Percentiles rank a stretch among this genome's conserved stretches.
Conservation (phyloP, 2,888 invertebrate species). For the Drosophila leonis region DNA sequence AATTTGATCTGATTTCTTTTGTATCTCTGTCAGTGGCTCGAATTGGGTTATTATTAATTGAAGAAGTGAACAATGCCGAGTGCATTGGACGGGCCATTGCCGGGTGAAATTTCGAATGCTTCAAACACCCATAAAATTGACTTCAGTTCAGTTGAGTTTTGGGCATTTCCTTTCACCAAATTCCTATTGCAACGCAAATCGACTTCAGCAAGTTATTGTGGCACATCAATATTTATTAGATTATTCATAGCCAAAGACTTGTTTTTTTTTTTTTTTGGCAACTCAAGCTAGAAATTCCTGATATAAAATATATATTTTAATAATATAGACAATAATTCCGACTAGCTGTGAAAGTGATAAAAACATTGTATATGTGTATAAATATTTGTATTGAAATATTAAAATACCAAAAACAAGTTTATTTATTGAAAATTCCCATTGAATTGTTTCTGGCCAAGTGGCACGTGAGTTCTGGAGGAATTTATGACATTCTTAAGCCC, state of each 20-base stretch:
- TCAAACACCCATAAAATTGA: neutral
- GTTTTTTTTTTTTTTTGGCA: slow-evolving; percentile 27
- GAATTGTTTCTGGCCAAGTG: slow-evolving; percentile 15
- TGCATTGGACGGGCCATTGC: slow-evolving; percentile 33
- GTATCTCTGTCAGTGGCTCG: slow-evolving; percentile 7
- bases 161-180: slow-evolving; percentile 19
- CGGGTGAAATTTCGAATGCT: slow-evolving; percentile 29
- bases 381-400: neutral
- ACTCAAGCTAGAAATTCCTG: slow-evolving; percentile 51
- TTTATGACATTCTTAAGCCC: neutral
- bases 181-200: slow-evolving; percentile 8
- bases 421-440: slow-evolving; percentile 22
- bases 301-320: slow-evolving; percentile 35
- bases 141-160: slow-evolving; percentile 4
- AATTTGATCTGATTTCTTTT: slow-evolving; percentile 19
- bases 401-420: slow-evolving; percentile 19
- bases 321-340: slow-evolving; percentile 20
- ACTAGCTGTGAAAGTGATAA: slow-evolving; percentile 20
- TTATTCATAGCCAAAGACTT: slow-evolving; percentile 36
- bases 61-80: slow-evolving; percentile 20
- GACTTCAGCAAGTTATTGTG: slow-evolving; percentile 28
- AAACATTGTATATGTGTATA: slow-evolving; percentile 3
- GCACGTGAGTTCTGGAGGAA: slow-evolving; percentile 34
- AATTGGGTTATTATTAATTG: slow-evolving; percentile 32
- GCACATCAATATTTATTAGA: slow-evolving; percentile 46